A percentile compares a stretch with the other conserved stretches of the same genome.
phyloP scores from a whole-genome alignment of 2,888 invertebrate genomes.

The Baccha elongata region DNA sequence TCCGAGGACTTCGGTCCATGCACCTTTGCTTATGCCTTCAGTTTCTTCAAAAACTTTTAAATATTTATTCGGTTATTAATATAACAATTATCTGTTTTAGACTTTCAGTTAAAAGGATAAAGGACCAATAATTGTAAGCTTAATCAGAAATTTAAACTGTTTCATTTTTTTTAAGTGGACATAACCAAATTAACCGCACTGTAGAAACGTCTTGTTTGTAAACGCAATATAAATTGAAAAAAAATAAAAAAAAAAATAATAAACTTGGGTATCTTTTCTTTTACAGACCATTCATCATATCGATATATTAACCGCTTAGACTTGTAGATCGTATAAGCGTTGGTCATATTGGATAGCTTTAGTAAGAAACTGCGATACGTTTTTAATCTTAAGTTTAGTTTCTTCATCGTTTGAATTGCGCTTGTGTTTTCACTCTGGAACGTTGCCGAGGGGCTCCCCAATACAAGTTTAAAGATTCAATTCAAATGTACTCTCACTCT shows the following conservation, averaged over 20 bases:
- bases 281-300: slow-evolving; percentile 49
- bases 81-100: too few relatives aligned
- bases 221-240: slow-evolving; percentile 10
- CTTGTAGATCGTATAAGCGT: slow-evolving; percentile 4
- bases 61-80: too few relatives aligned
- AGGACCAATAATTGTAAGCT: too few relatives aligned
- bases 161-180: too few relatives aligned
- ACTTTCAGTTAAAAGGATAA: too few relatives aligned
- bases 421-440: slow-evolving; percentile 31
- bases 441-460: background rate
- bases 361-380: slow-evolving; percentile 13
- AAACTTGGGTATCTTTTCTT: slow-evolving; percentile 48
- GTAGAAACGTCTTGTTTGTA: background rate
- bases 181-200: background rate
- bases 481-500: slow-evolving; percentile 55
- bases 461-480: background rate
- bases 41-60: too few relatives aligned
- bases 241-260: slow-evolving; percentile 24
- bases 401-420: slow-evolving; percentile 24
- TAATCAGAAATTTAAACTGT: too few relatives aligned
- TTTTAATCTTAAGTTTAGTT: slow-evolving; percentile 50
- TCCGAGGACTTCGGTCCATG: too few relatives aligned
- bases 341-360: slow-evolving; percentile 3
- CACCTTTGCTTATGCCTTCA: too few relatives aligned
- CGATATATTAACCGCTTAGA: slow-evolving; percentile 51